Conservation (phyloP, 1,140 invertebrate species). For the Lethrus apterus region DNA sequence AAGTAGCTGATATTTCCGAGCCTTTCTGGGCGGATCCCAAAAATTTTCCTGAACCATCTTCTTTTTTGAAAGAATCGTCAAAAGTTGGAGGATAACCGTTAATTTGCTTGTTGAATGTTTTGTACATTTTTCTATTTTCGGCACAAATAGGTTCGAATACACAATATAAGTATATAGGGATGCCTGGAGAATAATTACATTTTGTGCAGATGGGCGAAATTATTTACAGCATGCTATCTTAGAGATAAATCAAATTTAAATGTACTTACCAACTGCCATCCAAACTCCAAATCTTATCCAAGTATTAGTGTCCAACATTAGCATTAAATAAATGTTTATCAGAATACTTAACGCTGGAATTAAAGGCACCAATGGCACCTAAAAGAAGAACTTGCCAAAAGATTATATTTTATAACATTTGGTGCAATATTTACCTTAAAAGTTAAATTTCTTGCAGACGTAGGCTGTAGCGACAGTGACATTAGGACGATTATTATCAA, state of each 20-base stretch:
- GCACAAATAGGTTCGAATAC: too few species aligned
- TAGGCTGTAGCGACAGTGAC: slow-evolving; percentile 43
- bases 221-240: slow-evolving; percentile 13
- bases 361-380: slow-evolving; percentile 81
- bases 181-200: slow-evolving; percentile 20
- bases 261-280: slow-evolving; percentile 57
- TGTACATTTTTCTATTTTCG: too few species aligned
- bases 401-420: not conserved
- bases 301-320: slow-evolving; percentile 72
- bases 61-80: not conserved
- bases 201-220: slow-evolving; percentile 3
- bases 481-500: slow-evolving; percentile 39
- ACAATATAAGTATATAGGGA: slow-evolving; percentile 26
- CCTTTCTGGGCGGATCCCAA: not conserved
- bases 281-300: slow-evolving; percentile 82
- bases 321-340: slow-evolving; percentile 82
- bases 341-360: slow-evolving; percentile 77
- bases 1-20: too few species aligned
- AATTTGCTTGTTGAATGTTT: not conserved
- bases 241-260: slow-evolving; percentile 1
- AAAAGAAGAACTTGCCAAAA: slow-evolving; percentile 16
- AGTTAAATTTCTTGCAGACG: slow-evolving; percentile 37
- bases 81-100: not conserved
- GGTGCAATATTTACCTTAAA: slow-evolving; percentile 41
- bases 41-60: not conserved